A percentile compares a stretch with the other conserved stretches of the same genome.
phyloP scores from a whole-genome alignment of 2,888 invertebrate species.

The Rhaphigaster nebulosa region DNA sequence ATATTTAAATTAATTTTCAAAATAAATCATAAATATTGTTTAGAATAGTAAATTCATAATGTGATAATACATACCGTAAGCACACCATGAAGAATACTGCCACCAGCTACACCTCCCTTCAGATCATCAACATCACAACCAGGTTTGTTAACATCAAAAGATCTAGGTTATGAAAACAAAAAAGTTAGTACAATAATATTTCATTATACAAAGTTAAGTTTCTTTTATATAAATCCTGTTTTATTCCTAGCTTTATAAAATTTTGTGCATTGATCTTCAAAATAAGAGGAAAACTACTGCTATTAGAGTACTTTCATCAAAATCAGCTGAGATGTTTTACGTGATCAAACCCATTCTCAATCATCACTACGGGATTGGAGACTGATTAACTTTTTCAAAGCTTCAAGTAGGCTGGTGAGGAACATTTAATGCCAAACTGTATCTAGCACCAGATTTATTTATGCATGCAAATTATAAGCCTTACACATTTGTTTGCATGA shows the following conservation, averaged over 20 bases:
- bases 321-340: too few species aligned
- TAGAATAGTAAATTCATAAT: neutral
- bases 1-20: neutral
- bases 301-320: neutral
- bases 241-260: neutral
- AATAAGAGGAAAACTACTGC: neutral
- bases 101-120: constrained; percentile 98
- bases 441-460: too few species aligned
- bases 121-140: constrained; percentile 98
- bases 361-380: too few species aligned
- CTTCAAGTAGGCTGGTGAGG: too few species aligned
- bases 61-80: constrained; percentile 75
- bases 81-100: constrained; percentile 96
- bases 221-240: neutral
- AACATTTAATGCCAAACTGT: too few species aligned
- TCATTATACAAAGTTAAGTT: neutral
- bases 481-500: too few species aligned
- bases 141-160: constrained; percentile 99
- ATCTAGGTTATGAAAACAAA: constrained; percentile 68
- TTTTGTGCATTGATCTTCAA: neutral
- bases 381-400: too few species aligned
- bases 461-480: too few species aligned
- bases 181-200: neutral
- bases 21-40: neutral
- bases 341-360: too few species aligned